Conservation (phyloP, 64 coral and sea anemone species). For the Montipora sp. region DNA sequence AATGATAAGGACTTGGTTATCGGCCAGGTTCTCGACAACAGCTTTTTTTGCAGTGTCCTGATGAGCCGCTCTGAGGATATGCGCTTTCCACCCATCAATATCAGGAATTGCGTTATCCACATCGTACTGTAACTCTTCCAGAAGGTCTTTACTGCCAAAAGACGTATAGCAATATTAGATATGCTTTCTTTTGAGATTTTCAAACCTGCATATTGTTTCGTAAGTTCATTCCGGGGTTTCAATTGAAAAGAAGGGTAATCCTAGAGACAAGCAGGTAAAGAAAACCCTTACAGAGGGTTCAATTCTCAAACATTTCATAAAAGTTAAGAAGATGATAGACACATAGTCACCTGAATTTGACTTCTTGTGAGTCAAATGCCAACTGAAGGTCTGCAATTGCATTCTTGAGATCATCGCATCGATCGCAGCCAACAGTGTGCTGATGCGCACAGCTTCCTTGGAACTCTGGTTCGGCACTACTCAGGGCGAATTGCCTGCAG, state of each 20-base stretch:
- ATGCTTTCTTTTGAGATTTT: conserved; percentile 26
- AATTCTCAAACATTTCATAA: conserved; percentile 14
- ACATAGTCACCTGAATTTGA: conserved; percentile 24
- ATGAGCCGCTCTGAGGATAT: conserved; percentile 23
- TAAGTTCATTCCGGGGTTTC: not conserved
- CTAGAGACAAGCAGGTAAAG: no score
- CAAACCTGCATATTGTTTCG: not conserved
- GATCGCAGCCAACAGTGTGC: conserved; percentile 31
- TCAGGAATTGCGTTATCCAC: conserved; percentile 16
- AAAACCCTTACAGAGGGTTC: not conserved
- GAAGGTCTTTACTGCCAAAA: not conserved
- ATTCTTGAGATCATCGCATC: conserved; percentile 24
- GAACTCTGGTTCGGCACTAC: not conserved
- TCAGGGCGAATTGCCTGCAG: conserved; percentile 37
- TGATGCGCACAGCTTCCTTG: conserved; percentile 2
- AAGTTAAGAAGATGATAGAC: not conserved
- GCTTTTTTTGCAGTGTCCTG: conserved; percentile 4
- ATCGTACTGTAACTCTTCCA: conserved; percentile 44
- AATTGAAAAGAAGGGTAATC: not conserved
- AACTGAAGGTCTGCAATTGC: conserved; percentile 13
- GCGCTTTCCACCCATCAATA: conserved; percentile 29
- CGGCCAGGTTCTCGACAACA: conserved; percentile 19
- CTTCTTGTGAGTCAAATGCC: not conserved
- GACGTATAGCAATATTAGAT: not conserved
- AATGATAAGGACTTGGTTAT: conserved; percentile 39